Evolutionary conservation across 2,797 vertebrate genomes (phyloP).

Genomic region (Lycodopsis pacificus): DNA sequence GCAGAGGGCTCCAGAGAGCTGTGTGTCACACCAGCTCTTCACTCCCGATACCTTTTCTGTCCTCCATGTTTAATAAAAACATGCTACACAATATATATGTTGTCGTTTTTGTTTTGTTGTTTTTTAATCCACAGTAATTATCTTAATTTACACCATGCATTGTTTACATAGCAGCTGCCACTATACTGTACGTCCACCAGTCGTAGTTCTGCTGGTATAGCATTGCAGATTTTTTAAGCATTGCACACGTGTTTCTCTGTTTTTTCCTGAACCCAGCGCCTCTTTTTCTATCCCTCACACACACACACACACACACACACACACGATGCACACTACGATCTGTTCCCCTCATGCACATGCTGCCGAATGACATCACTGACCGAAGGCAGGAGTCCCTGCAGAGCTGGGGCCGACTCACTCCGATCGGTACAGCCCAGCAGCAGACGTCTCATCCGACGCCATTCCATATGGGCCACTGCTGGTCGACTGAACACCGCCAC

Average conservation of each 20-base stretch:
- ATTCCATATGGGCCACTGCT: conserved; percentile 51
- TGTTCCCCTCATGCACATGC: conserved; percentile 30
- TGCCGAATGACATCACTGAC: conserved; percentile 68
- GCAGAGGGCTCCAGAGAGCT: conserved; percentile 69
- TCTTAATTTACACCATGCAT: neutral
- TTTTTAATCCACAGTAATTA: neutral
- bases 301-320: conserved; percentile 1
- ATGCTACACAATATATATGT: neutral
- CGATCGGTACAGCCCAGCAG: conserved; percentile 39
- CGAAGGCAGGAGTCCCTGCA: conserved; percentile 55
- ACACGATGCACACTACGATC: conserved; percentile 18
- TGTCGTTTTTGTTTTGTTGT: neutral
- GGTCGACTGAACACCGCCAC: conserved; percentile 46
- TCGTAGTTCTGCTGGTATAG: neutral
- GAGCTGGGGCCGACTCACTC: conserved; percentile 70
- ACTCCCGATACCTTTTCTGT: neutral
- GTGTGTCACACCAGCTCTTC: neutral
- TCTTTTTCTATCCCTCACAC: neutral
- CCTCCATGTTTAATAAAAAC: neutral
- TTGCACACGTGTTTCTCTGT: neutral
- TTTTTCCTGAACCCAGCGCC: neutral
- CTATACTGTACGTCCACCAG: neutral
- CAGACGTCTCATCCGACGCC: conserved; percentile 59
- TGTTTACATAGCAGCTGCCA: neutral
- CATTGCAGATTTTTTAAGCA: neutral